phyloP scores from a whole-genome alignment of 2,888 invertebrate genomes.

The Notodonta dromedarius region DNA sequence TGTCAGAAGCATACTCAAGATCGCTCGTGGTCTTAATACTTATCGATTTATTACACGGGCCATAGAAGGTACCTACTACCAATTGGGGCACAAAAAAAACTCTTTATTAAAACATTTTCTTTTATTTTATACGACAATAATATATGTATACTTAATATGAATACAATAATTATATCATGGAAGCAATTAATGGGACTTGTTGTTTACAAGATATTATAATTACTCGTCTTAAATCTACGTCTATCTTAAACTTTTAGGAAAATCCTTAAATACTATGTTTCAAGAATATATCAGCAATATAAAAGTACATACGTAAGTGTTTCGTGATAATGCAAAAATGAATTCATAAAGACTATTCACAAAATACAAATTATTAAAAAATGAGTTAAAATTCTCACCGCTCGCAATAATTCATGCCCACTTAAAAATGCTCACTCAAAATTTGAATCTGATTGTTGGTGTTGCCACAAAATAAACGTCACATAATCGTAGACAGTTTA shows the following conservation, averaged over 20 bases:
- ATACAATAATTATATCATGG: slow-evolving; percentile 69
- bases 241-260: slow-evolving; percentile 36
- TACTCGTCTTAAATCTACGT: slow-evolving; percentile 37
- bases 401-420: slow-evolving; percentile 48
- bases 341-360: slow-evolving; percentile 39
- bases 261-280: slow-evolving; percentile 34
- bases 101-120: slow-evolving; percentile 64
- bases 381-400: slow-evolving; percentile 33
- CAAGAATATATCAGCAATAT: slow-evolving; percentile 40
- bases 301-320: slow-evolving; percentile 29
- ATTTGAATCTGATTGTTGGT: slow-evolving; percentile 58
- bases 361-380: slow-evolving; percentile 26
- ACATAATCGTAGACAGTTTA: slow-evolving; percentile 36
- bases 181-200: slow-evolving; percentile 76
- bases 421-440: slow-evolving; percentile 11
- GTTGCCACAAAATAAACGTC: slow-evolving; percentile 52
- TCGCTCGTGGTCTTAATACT: too few relatives aligned
- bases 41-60: too few relatives aligned
- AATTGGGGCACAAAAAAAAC: slow-evolving; percentile 27
- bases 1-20: too few relatives aligned
- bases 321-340: slow-evolving; percentile 31
- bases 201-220: slow-evolving; percentile 43
- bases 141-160: slow-evolving; percentile 54
- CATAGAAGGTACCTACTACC: neutral
- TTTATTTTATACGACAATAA: slow-evolving; percentile 69